Percentiles rank a stretch among this genome's conserved stretches.
phyloP scores from a whole-genome alignment of 1,140 invertebrate genomes.

The Hylaeus volcanicus region DNA sequence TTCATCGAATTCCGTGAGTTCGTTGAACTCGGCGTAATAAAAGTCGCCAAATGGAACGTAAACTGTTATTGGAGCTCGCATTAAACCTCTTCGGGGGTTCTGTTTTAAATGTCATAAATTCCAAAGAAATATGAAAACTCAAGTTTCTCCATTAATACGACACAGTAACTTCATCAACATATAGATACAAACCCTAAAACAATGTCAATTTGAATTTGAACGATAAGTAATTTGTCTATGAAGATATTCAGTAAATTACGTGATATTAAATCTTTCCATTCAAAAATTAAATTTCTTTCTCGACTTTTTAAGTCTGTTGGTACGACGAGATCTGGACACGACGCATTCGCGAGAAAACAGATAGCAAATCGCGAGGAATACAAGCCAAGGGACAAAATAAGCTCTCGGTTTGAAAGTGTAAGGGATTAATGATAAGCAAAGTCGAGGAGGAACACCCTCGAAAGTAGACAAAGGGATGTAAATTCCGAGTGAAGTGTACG shows the following conservation, averaged over 20 bases:
- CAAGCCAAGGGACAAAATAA: constrained; percentile 46
- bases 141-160: too few species aligned
- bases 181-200: too few species aligned
- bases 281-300: neutral
- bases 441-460: constrained; percentile 31
- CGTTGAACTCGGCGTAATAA: too few species aligned
- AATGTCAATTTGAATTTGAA: too few species aligned
- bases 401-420: constrained; percentile 35
- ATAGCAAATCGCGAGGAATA: constrained; percentile 3
- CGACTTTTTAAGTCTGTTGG: neutral
- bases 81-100: too few species aligned
- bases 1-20: too few species aligned
- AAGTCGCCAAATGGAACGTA: too few species aligned
- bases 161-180: too few species aligned
- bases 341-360: constrained; percentile 15
- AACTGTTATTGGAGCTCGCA: too few species aligned
- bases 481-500: constrained; percentile 54
- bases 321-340: neutral
- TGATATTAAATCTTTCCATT: neutral
- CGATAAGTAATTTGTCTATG: too few species aligned
- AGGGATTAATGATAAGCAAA: constrained; percentile 63
- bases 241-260: neutral
- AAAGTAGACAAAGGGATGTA: constrained; percentile 58
- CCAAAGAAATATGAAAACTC: too few species aligned
- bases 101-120: too few species aligned